phyloP scores from a whole-genome alignment of 2,113 vertebrate species.

The Xyrauchen texanus region DNA sequence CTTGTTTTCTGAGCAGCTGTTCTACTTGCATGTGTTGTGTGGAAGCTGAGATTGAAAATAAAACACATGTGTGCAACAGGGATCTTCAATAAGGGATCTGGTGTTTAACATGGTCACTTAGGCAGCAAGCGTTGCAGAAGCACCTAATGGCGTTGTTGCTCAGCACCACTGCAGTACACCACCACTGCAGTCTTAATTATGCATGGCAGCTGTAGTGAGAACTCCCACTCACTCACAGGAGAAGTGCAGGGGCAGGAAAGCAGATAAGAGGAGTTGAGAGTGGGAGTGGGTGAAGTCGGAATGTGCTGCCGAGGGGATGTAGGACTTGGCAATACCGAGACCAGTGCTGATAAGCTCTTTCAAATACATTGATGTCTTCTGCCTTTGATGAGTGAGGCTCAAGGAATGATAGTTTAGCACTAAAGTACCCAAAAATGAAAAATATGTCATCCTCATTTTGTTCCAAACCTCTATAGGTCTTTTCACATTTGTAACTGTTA shows the following conservation, averaged over 20 bases:
- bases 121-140: not conserved
- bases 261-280: slow-evolving; percentile 5
- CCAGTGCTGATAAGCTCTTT: not conserved
- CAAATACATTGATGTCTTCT: no score
- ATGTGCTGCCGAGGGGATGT: slow-evolving; percentile 38
- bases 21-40: not conserved
- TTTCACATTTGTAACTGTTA: no score
- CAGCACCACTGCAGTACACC: slow-evolving; percentile 46
- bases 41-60: not conserved
- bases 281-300: slow-evolving; percentile 26
- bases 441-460: no score
- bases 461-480: no score
- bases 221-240: slow-evolving; percentile 44
- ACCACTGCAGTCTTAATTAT: slow-evolving; percentile 66
- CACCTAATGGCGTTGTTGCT: slow-evolving; percentile 21
- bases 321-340: slow-evolving; percentile 32
- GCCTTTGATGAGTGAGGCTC: no score
- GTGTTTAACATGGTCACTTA: no score
- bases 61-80: not conserved
- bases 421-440: no score
- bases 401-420: no score
- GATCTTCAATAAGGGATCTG: not conserved
- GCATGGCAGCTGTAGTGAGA: slow-evolving; percentile 62
- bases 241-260: slow-evolving; percentile 40
- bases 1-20: not conserved